Evolutionary conservation across 1,140 invertebrate species (phyloP).

Genomic region (Pseudomyrmex pallidus): DNA sequence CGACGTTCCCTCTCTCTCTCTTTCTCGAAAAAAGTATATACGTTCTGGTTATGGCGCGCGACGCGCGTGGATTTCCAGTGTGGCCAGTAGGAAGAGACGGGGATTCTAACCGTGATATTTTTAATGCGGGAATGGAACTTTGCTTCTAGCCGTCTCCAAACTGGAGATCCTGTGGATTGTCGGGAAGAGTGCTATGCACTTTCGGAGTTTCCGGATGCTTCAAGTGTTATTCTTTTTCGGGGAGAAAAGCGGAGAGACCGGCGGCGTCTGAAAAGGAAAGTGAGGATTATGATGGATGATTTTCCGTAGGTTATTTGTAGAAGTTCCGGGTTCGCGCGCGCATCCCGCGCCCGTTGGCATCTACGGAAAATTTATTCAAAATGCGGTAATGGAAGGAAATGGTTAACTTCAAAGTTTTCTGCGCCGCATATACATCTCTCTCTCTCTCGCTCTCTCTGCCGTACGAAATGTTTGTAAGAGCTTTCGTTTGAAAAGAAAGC

Average conservation of each 20-base stretch:
- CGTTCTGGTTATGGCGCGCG: conserved; percentile 22
- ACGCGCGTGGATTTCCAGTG: conserved; percentile 58
- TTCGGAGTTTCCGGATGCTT: conserved; percentile 46
- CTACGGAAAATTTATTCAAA: conserved; percentile 21
- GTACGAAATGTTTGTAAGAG: not conserved
- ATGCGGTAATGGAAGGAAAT: not conserved
- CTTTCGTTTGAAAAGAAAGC: not conserved
- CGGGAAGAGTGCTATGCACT: conserved; percentile 37
- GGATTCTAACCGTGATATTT: conserved; percentile 67
- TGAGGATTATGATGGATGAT: conserved; percentile 63
- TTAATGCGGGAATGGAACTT: conserved; percentile 70
- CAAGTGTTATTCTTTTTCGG: conserved; percentile 53
- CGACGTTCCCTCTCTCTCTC: conserved; percentile 39
- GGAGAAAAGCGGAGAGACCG: conserved; percentile 55
- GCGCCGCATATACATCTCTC: not conserved
- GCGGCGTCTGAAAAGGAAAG: conserved; percentile 31
- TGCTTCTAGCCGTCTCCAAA: conserved; percentile 8
- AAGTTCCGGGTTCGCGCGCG: not conserved
- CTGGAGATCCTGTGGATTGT: conserved; percentile 49
- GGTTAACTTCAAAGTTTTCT: conserved; percentile 11
- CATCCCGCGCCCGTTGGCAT: not conserved
- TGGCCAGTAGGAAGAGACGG: conserved; percentile 15
- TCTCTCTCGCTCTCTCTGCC: no score
- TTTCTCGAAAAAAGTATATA: conserved; percentile 59
- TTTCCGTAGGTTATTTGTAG: conserved; percentile 49